Conservation (phyloP, 2,797 vertebrate genomes). For the Cryptoblepharus egeriae region DNA sequence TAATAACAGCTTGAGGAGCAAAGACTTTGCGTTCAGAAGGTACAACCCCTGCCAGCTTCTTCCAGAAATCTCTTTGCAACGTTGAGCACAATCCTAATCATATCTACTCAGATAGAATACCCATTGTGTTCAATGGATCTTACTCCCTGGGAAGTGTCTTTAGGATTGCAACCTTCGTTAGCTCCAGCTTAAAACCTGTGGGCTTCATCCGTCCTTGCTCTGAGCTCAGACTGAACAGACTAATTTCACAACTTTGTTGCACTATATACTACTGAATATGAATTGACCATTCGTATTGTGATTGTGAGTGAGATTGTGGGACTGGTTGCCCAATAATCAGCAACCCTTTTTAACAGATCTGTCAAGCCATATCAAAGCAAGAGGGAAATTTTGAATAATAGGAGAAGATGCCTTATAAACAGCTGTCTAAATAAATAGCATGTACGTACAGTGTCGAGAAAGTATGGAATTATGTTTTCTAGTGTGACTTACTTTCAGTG, state of each 20-base stretch:
- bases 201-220: not conserved
- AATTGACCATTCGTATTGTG: not conserved
- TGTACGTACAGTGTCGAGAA: constrained; percentile 55
- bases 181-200: not conserved
- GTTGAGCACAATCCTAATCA: too few species aligned
- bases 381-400: not conserved
- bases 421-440: constrained; percentile 39
- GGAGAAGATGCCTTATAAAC: not conserved
- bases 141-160: too few species aligned
- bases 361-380: not conserved
- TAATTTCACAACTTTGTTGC: not conserved
- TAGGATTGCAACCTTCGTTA: too few species aligned
- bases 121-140: too few species aligned
- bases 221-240: not conserved
- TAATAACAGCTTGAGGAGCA: too few species aligned
- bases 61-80: not conserved
- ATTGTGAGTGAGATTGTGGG: not conserved
- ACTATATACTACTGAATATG: not conserved
- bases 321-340: not conserved
- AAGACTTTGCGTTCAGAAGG: too few species aligned
- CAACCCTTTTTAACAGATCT: not conserved
- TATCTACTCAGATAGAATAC: too few species aligned
- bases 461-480: constrained; percentile 61
- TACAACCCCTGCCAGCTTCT: not conserved
- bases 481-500: constrained; percentile 65